Percentiles rank a stretch among this genome's conserved stretches.
phyloP scores from a whole-genome alignment of 2,797 vertebrate genomes.

The Naso thynnoides region DNA sequence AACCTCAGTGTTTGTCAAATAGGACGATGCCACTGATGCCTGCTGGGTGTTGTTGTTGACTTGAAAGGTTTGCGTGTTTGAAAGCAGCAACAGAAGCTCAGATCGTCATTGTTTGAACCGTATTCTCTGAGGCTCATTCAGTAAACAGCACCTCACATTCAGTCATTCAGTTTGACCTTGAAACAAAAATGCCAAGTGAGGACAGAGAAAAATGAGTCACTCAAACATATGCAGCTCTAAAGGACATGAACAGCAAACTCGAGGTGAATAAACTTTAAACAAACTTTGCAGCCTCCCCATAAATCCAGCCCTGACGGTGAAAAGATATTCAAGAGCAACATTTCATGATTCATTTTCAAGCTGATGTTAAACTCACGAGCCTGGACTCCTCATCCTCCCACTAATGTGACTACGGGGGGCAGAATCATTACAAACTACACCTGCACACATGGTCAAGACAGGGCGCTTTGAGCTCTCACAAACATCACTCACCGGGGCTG shows the following conservation, averaged over 20 bases:
- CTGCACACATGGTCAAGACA: slow-evolving; percentile 6
- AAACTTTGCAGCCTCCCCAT: slow-evolving; percentile 38
- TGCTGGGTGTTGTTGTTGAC: slow-evolving; percentile 44
- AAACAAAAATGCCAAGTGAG: slow-evolving; percentile 20
- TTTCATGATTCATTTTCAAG: slow-evolving; percentile 42
- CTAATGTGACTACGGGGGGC: slow-evolving; percentile 28
- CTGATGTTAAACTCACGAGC: slow-evolving; percentile 20
- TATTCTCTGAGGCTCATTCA: slow-evolving; percentile 18
- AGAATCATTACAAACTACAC: slow-evolving; percentile 15
- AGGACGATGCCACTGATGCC: slow-evolving; percentile 31
- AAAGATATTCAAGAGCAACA: slow-evolving; percentile 36
- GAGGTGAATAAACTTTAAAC: slow-evolving; percentile 24
- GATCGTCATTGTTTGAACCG: slow-evolving; percentile 14
- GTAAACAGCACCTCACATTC: slow-evolving; percentile 11
- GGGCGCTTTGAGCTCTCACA: slow-evolving; percentile 12
- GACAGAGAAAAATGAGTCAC: slow-evolving; percentile 2
- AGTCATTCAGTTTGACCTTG: slow-evolving; percentile 30
- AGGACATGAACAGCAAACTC: not conserved
- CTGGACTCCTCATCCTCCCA: slow-evolving; percentile 10
- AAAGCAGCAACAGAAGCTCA: slow-evolving; percentile 17
- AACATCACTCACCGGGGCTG: slow-evolving; percentile 6
- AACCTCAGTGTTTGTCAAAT: slow-evolving; percentile 35
- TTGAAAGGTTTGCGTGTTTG: slow-evolving; percentile 27
- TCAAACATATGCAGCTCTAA: not conserved
- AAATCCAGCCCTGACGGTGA: slow-evolving; percentile 36